Base-by-base conservation (phyloP, 1,140 invertebrate species). In the Halesus radiatus region DNA sequence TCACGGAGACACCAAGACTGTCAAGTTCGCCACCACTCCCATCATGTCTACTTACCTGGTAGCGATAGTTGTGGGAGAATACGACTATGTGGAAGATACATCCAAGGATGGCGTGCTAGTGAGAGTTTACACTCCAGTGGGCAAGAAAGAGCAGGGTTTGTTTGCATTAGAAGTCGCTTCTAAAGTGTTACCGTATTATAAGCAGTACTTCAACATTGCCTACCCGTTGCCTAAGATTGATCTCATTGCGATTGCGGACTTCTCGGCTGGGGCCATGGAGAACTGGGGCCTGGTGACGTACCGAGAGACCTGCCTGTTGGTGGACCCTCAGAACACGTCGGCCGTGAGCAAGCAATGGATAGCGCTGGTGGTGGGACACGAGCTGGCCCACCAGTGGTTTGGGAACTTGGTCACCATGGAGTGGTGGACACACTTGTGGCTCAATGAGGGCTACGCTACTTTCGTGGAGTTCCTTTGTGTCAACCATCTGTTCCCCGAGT, bases 1-100 rank as follows among this genome's bases (percentile, higher is more conserved):
- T 0, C 82, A 88, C 62, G 87, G 89, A 3, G 88, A 93, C 82
- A 85, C 89, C 1, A 91, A 92, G 83, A 88, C 91, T 4, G 89
- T 98, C 15, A 91, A 91, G 64, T 99, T 98, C 87, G 93, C 96
- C 82, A 94, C 91, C 76, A 97, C 97, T 2, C 97, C 98, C 0
- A 93, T 97, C 78, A 99, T 99, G 98, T 98, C 97, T 1, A 99
- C 98, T 0, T 99, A 99, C 86, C 89, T 99, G 72, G 94, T 99
- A 56, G 98, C 98, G 0, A 93, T 96, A 62, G 94, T 98, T 1
- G 94, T 99, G 7, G 98, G 98, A 26, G 97, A 99, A 88, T 99
- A 96, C 88, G 98, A 99, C 87, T 97, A 94, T 88, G 92, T 99
- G 3, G 97, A 99, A 87, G 93, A 92, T 79, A 93, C 88, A 81